Percentiles rank a stretch among this genome's conserved stretches.
phyloP scores from a whole-genome alignment of 2,113 vertebrate genomes.

The Chaetura pelagica region DNA sequence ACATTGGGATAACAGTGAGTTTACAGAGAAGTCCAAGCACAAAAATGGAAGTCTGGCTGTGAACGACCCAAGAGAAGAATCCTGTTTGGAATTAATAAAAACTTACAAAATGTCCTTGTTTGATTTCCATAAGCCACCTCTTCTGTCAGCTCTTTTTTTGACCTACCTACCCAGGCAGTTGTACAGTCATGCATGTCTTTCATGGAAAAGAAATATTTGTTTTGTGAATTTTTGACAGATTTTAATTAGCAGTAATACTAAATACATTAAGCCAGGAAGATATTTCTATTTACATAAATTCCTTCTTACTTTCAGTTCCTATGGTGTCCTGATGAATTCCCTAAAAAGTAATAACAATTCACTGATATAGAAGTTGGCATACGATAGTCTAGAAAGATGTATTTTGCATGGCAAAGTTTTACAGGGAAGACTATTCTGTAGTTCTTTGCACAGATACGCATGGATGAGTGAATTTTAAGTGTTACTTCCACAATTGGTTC shows the following conservation, averaged over 20 bases:
- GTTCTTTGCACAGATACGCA: neutral
- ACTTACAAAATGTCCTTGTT: neutral
- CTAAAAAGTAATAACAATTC: neutral
- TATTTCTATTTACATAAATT: neutral
- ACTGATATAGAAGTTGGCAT: neutral
- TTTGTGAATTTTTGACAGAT: neutral
- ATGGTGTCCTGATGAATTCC: neutral
- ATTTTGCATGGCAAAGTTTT: neutral
- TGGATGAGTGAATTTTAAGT: conserved; percentile 47
- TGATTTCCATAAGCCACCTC: neutral
- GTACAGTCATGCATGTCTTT: neutral
- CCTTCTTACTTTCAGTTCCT: neutral
- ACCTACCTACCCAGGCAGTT: neutral
- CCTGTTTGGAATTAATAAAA: neutral
- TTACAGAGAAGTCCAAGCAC: neutral
- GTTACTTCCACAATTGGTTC: conserved; percentile 56
- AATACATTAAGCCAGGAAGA: neutral
- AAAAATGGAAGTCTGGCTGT: neutral
- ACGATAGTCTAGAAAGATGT: neutral
- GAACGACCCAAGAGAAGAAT: neutral
- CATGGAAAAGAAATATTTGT: neutral
- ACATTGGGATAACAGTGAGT: fast-evolving
- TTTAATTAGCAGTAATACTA: neutral
- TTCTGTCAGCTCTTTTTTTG: neutral
- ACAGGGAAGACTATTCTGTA: neutral